A percentile compares a stretch with the other conserved stretches of the same genome.
phyloP scores from a whole-genome alignment of 2,113 vertebrate genomes.

The Pundamilia nyererei region DNA sequence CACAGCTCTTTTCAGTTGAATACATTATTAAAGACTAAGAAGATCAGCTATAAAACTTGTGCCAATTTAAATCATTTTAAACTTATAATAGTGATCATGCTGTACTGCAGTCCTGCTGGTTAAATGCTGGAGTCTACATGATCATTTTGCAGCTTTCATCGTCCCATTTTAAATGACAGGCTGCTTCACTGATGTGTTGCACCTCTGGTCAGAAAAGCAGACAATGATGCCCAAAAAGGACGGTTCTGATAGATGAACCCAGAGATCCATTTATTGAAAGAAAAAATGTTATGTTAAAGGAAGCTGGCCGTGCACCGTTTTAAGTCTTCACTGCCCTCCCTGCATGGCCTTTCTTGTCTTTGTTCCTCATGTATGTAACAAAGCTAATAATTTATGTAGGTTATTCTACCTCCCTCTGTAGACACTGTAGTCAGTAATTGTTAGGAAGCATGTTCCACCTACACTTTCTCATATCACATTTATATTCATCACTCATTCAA shows the following conservation, averaged over 20 bases:
- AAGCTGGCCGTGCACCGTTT: not conserved
- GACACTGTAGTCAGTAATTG: constrained; percentile 9
- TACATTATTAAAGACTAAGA: not conserved
- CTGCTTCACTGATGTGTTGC: not conserved
- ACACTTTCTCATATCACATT: constrained; percentile 31
- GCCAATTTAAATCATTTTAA: not conserved
- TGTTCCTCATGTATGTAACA: not conserved
- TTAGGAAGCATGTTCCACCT: constrained; percentile 20
- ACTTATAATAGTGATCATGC: not conserved
- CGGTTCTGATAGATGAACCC: not conserved
- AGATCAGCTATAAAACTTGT: not conserved
- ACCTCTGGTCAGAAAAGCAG: not conserved
- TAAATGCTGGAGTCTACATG: not conserved
- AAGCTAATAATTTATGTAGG: constrained; percentile 21
- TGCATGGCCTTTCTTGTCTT: not conserved
- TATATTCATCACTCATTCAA: constrained; percentile 3
- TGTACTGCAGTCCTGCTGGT: not conserved
- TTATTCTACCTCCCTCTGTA: constrained; percentile 21
- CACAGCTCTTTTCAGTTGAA: not conserved
- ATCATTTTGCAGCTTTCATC: not conserved
- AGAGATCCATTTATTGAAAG: constrained; percentile 14
- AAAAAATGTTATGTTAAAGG: not conserved
- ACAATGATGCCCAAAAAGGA: not conserved
- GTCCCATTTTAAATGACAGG: not conserved
- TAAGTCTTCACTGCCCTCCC: not conserved